A percentile compares a stretch with the other conserved stretches of the same genome.
Conservation (phyloP, 23 tunicate genomes). For the Trididemnum clinides region DNA sequence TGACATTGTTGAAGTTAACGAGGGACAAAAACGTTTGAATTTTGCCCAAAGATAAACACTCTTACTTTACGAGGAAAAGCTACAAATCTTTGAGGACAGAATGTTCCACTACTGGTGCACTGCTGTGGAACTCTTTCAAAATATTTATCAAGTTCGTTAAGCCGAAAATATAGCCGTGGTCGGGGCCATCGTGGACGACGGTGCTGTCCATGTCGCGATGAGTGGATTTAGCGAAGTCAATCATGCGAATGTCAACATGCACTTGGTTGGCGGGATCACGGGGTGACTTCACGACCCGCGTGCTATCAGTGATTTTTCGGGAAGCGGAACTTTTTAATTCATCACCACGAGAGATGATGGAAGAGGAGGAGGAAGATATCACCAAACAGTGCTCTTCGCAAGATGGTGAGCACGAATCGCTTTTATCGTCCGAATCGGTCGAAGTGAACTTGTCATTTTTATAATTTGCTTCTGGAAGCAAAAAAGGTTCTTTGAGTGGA, state of each 20-base stretch:
- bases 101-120: too few species aligned
- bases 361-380: background rate
- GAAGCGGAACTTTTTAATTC: background rate
- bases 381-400: background rate
- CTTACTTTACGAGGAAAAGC: too few species aligned
- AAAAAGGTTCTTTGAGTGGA: too few species aligned
- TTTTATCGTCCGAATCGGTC: background rate
- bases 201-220: constrained; percentile 65
- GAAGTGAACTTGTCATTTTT: background rate
- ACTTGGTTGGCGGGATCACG: background rate
- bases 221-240: constrained; percentile 97
- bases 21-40: too few species aligned
- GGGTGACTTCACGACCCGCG: background rate
- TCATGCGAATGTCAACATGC: constrained; percentile 79
- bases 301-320: background rate
- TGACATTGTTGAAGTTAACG: too few species aligned
- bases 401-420: background rate
- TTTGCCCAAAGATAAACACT: too few species aligned
- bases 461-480: background rate
- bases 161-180: constrained; percentile 95
- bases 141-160: constrained; percentile 74
- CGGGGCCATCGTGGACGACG: constrained; percentile 89
- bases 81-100: too few species aligned
- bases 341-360: background rate
- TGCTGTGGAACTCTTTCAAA: constrained; percentile 26